Conservation (phyloP, 1,140 invertebrate genomes). For the Drosophila hydei region DNA sequence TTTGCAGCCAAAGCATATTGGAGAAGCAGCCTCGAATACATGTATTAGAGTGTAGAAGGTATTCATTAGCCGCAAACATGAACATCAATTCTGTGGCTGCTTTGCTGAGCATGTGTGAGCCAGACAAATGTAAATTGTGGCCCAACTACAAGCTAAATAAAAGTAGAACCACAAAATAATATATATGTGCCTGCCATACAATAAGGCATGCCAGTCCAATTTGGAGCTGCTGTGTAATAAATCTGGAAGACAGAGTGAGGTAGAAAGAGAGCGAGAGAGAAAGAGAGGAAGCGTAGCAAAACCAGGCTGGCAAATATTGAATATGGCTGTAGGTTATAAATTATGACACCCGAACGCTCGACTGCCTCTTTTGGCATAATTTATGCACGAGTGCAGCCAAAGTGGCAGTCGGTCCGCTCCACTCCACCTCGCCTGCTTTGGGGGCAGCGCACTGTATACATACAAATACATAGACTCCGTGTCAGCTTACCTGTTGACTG, state of each 20-base stretch:
- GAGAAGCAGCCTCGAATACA: constrained; percentile 40
- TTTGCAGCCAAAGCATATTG: constrained; percentile 5
- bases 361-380: constrained; percentile 55
- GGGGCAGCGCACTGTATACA: background rate
- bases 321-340: constrained; percentile 78
- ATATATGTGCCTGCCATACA: constrained; percentile 29
- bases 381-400: constrained; percentile 65
- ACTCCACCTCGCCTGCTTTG: constrained; percentile 1
- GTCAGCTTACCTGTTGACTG: constrained; percentile 82
- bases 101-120: constrained; percentile 19
- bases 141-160: constrained; percentile 71
- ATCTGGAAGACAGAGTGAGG: constrained; percentile 30
- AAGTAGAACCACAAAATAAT: constrained; percentile 49
- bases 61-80: constrained; percentile 71
- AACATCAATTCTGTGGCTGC: constrained; percentile 68
- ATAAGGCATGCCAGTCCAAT: constrained; percentile 14
- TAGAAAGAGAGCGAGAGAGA: no score
- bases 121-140: constrained; percentile 73
- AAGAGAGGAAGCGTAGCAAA: constrained; percentile 27
- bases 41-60: constrained; percentile 60
- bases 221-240: constrained; percentile 48
- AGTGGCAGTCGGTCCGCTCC: constrained; percentile 20
- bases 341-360: constrained; percentile 66
- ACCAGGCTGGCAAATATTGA: constrained; percentile 74
- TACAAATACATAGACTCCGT: constrained; percentile 6